phyloP scores from a whole-genome alignment of 1,140 invertebrate genomes.

The Trichogramma pretiosum region DNA sequence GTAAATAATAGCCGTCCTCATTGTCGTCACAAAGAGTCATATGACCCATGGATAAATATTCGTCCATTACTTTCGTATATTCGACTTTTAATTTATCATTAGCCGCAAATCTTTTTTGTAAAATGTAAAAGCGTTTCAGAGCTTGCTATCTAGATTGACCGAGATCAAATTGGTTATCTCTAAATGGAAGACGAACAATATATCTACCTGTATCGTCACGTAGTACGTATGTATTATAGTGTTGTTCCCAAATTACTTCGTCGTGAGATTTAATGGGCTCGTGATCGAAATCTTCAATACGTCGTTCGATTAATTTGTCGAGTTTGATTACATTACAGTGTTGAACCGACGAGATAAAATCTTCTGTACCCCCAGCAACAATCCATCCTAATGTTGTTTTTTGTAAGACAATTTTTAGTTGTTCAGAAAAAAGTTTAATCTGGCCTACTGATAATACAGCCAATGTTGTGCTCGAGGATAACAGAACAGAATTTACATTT shows the following conservation, averaged over 20 bases:
- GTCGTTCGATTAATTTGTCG: background rate
- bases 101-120: background rate
- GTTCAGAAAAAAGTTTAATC: slow-evolving; percentile 4
- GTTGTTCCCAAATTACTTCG: background rate
- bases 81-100: background rate
- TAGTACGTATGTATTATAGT: background rate
- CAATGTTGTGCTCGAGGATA: background rate
- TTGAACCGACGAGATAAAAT: background rate
- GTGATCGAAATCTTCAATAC: background rate
- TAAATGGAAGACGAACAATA: slow-evolving; percentile 49
- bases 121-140: slow-evolving; percentile 49
- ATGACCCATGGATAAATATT: background rate
- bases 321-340: background rate
- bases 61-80: background rate
- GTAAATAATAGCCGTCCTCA: background rate
- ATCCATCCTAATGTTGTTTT: background rate
- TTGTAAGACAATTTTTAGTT: background rate
- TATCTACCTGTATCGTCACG: slow-evolving; percentile 16
- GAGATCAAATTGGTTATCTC: slow-evolving; percentile 49
- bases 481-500: no score
- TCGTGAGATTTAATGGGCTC: background rate
- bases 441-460: background rate
- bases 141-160: slow-evolving; percentile 57
- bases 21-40: background rate
- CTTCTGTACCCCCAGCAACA: background rate